A percentile compares a stretch with the other conserved stretches of the same genome.
These are phyloP conservation scores for Bombus polaris DNA, from an alignment of 1,140 invertebrate species.

Conservation along the genomic window DNA sequence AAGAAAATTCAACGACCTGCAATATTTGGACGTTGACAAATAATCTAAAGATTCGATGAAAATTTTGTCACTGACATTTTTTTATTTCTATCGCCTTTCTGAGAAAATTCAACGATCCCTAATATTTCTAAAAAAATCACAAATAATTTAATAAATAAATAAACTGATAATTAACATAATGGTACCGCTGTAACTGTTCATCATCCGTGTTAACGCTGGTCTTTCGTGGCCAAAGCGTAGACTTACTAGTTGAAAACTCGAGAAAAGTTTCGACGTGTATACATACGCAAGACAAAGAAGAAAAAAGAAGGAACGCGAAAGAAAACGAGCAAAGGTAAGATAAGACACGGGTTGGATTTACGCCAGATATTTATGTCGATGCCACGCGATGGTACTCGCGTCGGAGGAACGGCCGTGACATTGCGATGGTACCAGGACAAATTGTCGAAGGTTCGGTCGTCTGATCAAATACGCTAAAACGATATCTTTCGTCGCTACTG, in stretches of 20 bases:
- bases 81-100: too few relatives aligned
- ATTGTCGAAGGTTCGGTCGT: conserved; percentile 1
- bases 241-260: background rate
- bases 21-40: too few relatives aligned
- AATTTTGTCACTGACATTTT: too few relatives aligned
- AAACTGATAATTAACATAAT: too few relatives aligned
- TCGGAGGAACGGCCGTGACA: conserved; percentile 54
- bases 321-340: conserved; percentile 21
- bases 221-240: background rate
- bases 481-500: background rate
- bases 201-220: too few relatives aligned
- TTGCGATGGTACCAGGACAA: conserved; percentile 27
- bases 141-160: too few relatives aligned
- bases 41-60: too few relatives aligned
- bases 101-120: too few relatives aligned
- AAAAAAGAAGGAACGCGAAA: background rate
- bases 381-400: background rate
- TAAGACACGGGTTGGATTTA: conserved; percentile 41
- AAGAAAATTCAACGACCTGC: too few relatives aligned
- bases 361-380: conserved; percentile 64
- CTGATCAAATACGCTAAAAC: background rate
- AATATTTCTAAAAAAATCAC: too few relatives aligned
- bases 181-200: too few relatives aligned
- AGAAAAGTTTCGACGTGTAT: background rate
- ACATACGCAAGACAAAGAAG: background rate